Evolutionary conservation across 1,140 invertebrate species (phyloP).

Genomic region (Nasonia vitripennis): DNA sequence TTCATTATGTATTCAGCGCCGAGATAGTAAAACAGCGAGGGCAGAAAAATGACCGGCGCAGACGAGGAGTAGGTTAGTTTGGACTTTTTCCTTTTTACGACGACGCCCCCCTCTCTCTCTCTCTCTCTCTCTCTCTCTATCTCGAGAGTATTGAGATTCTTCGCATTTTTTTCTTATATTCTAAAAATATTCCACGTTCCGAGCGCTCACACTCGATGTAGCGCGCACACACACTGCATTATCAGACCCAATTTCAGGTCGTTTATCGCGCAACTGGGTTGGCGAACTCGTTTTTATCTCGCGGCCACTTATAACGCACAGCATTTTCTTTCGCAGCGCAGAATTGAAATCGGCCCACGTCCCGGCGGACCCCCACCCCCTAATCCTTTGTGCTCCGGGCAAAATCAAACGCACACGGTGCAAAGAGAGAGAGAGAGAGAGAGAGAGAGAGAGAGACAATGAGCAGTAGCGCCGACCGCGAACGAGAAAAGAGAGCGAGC

Average conservation of each 20-base stretch:
- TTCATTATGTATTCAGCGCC: slow-evolving; percentile 13
- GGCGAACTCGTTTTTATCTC: no score
- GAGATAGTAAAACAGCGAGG: not conserved
- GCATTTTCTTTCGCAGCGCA: no score
- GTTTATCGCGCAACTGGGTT: not conserved
- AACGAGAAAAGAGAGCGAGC: not conserved
- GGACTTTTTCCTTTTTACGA: not conserved
- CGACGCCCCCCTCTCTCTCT: no score
- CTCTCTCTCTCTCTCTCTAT: no score
- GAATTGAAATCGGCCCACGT: not conserved
- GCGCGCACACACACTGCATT: no score
- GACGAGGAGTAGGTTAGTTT: not conserved
- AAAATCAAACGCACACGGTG: not conserved
- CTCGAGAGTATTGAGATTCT: not conserved
- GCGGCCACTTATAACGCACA: no score
- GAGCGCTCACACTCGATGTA: not conserved
- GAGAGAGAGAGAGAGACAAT: not conserved
- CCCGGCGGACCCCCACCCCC: no score
- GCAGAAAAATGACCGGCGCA: not conserved
- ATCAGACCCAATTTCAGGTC: not conserved
- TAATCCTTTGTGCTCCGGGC: not conserved
- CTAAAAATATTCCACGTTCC: not conserved
- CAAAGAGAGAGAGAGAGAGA: no score
- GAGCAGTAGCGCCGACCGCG: not conserved
- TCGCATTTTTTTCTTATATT: not conserved